phyloP scores from a whole-genome alignment of 2,113 vertebrate genomes.

The Tachycineta bicolor region DNA sequence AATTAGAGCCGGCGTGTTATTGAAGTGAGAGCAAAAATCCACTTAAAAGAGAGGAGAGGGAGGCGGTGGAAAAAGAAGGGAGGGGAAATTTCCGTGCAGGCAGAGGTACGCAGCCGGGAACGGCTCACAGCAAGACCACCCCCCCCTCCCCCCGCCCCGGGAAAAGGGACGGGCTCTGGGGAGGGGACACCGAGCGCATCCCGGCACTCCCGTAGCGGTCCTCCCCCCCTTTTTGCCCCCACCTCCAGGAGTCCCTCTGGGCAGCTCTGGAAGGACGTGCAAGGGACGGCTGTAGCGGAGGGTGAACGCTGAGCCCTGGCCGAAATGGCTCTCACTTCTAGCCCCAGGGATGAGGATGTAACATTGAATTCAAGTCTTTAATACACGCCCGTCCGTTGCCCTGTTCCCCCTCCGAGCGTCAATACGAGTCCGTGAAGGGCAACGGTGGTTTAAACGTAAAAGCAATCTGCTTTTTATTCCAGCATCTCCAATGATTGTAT shows the following conservation, averaged over 20 bases:
- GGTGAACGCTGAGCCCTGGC: neutral
- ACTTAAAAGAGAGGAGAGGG: slow-evolving; percentile 35
- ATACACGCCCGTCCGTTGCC: neutral
- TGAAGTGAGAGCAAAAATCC: slow-evolving; percentile 59
- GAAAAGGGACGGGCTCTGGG: neutral
- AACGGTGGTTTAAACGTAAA: neutral
- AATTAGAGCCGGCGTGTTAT: slow-evolving; percentile 33
- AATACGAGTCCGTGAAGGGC: neutral
- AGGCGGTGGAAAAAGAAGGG: neutral
- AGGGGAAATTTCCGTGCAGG: neutral
- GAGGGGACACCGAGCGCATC: neutral
- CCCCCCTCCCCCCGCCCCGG: neutral
- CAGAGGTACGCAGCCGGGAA: neutral
- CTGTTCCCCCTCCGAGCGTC: neutral
- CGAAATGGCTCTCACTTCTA: neutral
- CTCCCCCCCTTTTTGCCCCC: neutral
- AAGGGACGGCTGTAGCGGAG: neutral
- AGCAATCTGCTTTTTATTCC: neutral
- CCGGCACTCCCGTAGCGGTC: neutral
- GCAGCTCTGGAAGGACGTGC: neutral
- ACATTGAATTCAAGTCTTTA: neutral
- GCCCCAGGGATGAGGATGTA: neutral
- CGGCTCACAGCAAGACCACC: neutral
- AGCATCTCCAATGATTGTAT: neutral
- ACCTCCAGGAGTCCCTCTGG: neutral